Base-by-base conservation (phyloP, 2,888 invertebrate species). In the Diploptera punctata region DNA sequence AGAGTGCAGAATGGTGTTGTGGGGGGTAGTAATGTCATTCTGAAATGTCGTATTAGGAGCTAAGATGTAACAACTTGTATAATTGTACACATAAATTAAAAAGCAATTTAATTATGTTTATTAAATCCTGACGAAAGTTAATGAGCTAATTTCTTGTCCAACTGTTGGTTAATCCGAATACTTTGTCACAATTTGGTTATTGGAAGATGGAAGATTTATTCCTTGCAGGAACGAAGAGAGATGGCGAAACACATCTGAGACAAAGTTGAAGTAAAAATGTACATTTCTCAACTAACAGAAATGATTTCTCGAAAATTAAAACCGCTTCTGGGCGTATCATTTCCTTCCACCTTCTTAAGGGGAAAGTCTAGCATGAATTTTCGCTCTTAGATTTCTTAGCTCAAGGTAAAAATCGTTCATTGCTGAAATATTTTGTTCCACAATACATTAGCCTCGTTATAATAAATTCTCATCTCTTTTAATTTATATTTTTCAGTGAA, bases 251-350 rank as follows among this genome's bases (percentile, higher is more conserved):
- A 26, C 21, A 26, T 43, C 43, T 69, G 57, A 69, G 24, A 57
- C 38, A 57, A 43, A 69, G 69, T 57, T 29, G 38, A 33, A 69
- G 52, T n/a, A n/a, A 43, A 69, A 69, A 60, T 57, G 60, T 69
- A 38, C 33, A 31, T 60, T 43, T 60, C 43, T 43, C 33, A 19
- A 69, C 57, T 69, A 60, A 31, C 31, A n/a, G 29, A 47, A 44
- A 57, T 60, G 60, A 81, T 83, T 81, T 82, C 82, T 81, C 80
- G 82, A 82, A 83, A 83, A 83, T 82, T 82, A 82, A 83, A 83
- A 83, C 82, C 79, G 82, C 83, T 81, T 78, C 77, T 73, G 79
- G 83, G 71, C 29, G 26, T 29, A 65, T 47, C 65, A 65, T 65
- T 65, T 47, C 65, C 38, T 44, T n/a, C 47, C 47, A 44, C 26